Evolutionary conservation across 2,888 invertebrate species (phyloP), one percentile per base, ranked within the genome.

Genomic region (Anthrax anthrax): DNA sequence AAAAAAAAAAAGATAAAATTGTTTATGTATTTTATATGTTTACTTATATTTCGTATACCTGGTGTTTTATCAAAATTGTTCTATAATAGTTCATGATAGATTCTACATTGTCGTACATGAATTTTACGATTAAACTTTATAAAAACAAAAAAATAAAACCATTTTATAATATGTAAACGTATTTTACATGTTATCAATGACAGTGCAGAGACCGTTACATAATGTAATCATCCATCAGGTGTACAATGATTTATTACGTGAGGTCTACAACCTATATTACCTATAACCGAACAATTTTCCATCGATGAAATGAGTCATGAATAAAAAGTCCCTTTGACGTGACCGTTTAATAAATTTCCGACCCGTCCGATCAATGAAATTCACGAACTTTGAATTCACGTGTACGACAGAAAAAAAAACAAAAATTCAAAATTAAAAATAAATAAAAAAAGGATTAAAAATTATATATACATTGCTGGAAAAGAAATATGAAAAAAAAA

Each of bases 341-440:
- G 46, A 46, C 46, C 46, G 40, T 46, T 46, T 46, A 46, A 46
- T 46, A 46, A 46, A 46, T 46, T 46, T 37, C 29, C 40, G 37
- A 46, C 23, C 18, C 40, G 45, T 19, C 37, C 27, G 46, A 46
- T 46, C 46, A 37, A 23, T 41, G 46, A 41, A 46, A 36, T 37
- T 12, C 29, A 12, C 29, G 12, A 32, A 32, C 29, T 32, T 10
- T 12, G 12, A 29, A 10, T 29, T 12, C 12, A 32, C 12, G 29
- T 23, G 23, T 23, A 23, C 8, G 8, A 23, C 23, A 23, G 12
- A 12, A 32, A 32, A 32, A 32, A 29, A 12, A 29, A 29, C 29
- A 29, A 29, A 9, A 32, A 12, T 8, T 32, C 23, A 23, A 32
- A 32, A 32, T 32, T 5, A 12, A 32, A 32, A 32, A 32, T 12